phyloP scores from a whole-genome alignment of 2,797 vertebrate species.

The Peromyscus aztecus region DNA sequence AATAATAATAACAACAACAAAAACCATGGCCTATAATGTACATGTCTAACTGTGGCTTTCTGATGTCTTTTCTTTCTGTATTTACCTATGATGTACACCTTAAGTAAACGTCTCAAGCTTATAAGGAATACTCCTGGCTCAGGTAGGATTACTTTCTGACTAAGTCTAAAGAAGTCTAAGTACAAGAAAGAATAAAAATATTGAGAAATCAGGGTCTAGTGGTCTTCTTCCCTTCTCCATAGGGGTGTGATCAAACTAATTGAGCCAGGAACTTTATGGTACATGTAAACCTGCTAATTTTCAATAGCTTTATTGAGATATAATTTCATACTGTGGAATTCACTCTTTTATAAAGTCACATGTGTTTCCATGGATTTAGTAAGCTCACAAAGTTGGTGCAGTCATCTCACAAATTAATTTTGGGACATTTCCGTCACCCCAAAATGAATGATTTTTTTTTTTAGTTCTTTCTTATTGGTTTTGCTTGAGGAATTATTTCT shows the following conservation, averaged over 20 bases:
- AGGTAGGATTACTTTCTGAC: background rate
- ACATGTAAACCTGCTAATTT: slow-evolving; percentile 26
- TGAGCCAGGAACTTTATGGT: slow-evolving; percentile 6
- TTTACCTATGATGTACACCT: background rate
- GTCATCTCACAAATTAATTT: background rate
- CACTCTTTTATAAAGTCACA: background rate
- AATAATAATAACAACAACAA: too few species aligned
- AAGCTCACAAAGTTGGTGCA: background rate
- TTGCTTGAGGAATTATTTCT: background rate
- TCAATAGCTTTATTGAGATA: background rate
- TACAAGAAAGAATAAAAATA: background rate
- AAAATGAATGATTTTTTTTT: background rate
- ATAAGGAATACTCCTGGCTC: background rate
- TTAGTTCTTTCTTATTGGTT: background rate
- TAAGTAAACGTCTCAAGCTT: slow-evolving; percentile 25
- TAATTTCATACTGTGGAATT: background rate
- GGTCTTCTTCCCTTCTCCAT: background rate
- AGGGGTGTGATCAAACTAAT: background rate
- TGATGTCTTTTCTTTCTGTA: background rate
- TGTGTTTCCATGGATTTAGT: background rate
- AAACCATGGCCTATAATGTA: background rate
- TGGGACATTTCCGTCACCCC: background rate
- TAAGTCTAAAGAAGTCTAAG: background rate
- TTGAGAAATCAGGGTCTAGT: background rate
- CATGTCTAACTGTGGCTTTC: background rate